Evolutionary conservation across 2,113 vertebrate genomes (phyloP).

Genomic region (Andinoacara biseriatus): DNA sequence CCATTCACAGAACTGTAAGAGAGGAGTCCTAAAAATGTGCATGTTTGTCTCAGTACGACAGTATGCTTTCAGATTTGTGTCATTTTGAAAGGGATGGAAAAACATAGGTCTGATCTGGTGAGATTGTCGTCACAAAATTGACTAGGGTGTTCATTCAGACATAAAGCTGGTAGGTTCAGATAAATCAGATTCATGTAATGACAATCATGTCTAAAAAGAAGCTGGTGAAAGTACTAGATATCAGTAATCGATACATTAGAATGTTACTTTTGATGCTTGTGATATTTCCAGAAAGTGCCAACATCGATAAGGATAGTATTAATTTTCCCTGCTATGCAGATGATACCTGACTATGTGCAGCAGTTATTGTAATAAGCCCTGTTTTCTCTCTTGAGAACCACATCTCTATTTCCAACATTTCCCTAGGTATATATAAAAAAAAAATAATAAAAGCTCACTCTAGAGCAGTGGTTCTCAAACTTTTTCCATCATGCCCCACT

Average conservation of each 20-base stretch:
- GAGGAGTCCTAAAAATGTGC: neutral
- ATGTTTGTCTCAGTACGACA: neutral
- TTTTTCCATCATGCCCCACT: too few relatives aligned
- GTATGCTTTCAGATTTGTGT: neutral
- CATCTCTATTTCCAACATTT: neutral
- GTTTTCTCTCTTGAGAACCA: neutral
- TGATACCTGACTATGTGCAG: neutral
- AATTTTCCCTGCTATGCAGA: slow-evolving; percentile 7
- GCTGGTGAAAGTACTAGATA: neutral
- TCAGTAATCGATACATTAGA: neutral
- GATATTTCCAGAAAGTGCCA: neutral
- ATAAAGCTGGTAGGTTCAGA: neutral
- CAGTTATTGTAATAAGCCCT: neutral
- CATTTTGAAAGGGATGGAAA: neutral
- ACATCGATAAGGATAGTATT: neutral
- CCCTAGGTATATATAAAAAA: neutral
- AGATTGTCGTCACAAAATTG: neutral
- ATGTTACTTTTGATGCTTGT: neutral
- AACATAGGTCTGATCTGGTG: neutral
- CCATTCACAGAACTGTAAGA: neutral
- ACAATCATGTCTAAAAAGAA: neutral
- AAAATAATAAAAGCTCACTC: neutral
- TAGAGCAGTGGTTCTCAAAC: too few relatives aligned
- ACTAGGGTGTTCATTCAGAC: neutral
- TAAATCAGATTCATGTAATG: neutral